Percentiles rank a stretch among this genome's conserved stretches.
Evolutionary conservation across 2,797 vertebrate species (phyloP).

Genomic region (Nasua narica): DNA sequence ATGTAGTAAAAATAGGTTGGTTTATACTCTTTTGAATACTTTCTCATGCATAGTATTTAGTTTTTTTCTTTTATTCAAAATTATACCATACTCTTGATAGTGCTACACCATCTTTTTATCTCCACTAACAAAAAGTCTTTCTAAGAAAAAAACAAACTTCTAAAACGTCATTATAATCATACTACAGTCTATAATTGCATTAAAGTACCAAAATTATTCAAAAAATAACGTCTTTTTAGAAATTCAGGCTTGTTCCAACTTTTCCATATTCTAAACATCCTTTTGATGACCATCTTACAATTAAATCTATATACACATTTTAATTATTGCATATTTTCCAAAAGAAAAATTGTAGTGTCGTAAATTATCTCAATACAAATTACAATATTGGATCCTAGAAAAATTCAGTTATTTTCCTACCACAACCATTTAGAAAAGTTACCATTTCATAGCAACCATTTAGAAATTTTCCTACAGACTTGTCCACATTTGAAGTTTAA

Average conservation of each 20-base stretch:
- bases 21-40: not conserved
- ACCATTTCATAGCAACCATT: too few species aligned
- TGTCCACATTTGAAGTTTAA: not conserved
- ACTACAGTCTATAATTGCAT: not conserved
- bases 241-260: not conserved
- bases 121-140: not conserved
- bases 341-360: not conserved
- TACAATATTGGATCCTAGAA: not conserved
- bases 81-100: not conserved
- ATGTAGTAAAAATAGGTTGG: not conserved
- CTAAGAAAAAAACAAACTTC: not conserved
- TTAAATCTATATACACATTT: not conserved
- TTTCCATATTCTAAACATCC: not conserved
- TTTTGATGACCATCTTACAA: not conserved
- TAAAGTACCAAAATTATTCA: not conserved
- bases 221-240: not conserved
- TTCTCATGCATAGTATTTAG: not conserved
- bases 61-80: not conserved
- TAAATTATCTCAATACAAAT: not conserved
- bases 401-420: not conserved
- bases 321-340: not conserved
- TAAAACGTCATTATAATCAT: not conserved
- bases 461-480: not conserved
- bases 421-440: not conserved
- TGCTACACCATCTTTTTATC: not conserved